A percentile compares a stretch with the other conserved stretches of the same genome.
Evolutionary conservation across 2,888 invertebrate species (phyloP).

Genomic region (Xylota sylvarum): DNA sequence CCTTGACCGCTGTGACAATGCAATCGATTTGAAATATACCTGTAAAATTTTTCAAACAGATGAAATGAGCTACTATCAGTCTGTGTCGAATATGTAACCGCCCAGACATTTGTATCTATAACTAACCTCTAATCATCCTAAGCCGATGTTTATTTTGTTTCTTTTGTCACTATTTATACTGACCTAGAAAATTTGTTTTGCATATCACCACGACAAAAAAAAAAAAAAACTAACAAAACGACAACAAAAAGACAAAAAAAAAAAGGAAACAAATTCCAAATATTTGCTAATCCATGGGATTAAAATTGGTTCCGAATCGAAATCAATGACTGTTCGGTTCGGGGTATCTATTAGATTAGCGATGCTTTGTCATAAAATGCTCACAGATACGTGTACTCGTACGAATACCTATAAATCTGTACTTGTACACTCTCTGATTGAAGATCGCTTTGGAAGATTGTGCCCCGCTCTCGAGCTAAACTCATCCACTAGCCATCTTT

Average conservation of each 20-base stretch:
- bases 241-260: no score
- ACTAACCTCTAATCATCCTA: neutral
- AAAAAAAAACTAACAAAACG: neutral
- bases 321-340: neutral
- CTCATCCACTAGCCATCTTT: constrained; percentile 41
- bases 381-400: neutral
- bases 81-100: neutral
- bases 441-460: constrained; percentile 50
- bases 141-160: neutral
- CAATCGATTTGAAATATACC: neutral
- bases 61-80: no score
- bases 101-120: neutral
- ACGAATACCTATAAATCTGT: neutral
- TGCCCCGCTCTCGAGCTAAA: constrained; percentile 22
- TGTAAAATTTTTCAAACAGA: neutral
- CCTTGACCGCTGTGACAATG: neutral
- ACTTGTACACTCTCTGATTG: neutral
- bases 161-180: constrained; percentile 3
- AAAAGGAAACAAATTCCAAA: constrained; percentile 12
- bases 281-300: constrained; percentile 16
- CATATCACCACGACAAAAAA: neutral
- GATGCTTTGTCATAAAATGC: constrained; percentile 12
- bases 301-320: neutral
- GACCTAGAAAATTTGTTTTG: constrained; percentile 41
- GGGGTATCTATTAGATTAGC: constrained; percentile 25